Evolutionary conservation across 2,888 invertebrate species (phyloP).

Genomic region (Heteromurus nitidus): DNA sequence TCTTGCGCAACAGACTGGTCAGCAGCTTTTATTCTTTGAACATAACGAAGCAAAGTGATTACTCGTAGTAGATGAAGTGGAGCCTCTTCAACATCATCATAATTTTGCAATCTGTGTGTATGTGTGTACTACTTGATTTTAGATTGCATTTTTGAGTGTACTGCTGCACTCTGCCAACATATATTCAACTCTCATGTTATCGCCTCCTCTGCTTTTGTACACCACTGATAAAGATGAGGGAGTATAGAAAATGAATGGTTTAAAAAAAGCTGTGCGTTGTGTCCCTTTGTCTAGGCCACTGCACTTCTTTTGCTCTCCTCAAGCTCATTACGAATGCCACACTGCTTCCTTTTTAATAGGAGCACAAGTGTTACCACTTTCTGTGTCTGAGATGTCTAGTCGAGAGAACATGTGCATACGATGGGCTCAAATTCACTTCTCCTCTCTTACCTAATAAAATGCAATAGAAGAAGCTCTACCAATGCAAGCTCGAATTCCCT

Average conservation of each 20-base stretch:
- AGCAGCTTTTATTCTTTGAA: too few species aligned
- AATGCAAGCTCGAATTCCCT: not conserved
- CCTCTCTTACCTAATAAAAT: constrained; percentile 41
- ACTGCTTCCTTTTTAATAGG: not conserved
- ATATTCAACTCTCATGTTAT: not conserved
- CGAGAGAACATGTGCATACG: constrained; percentile 20
- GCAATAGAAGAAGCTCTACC: constrained; percentile 32
- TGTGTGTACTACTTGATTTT: not conserved
- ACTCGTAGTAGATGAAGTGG: too few species aligned
- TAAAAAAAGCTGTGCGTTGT: not conserved
- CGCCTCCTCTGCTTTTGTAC: not conserved
- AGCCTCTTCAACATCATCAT: too few species aligned
- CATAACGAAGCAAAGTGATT: too few species aligned
- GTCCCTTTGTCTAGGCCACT: constrained; percentile 39
- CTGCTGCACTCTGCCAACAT: not conserved
- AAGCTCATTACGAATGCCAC: too few species aligned
- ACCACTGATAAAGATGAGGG: constrained; percentile 1
- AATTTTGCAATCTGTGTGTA: too few species aligned
- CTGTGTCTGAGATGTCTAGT: too few species aligned
- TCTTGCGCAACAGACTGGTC: too few species aligned
- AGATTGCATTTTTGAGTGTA: not conserved
- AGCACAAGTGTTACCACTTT: not conserved
- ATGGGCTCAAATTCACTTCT: constrained; percentile 41
- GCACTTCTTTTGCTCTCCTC: constrained; percentile 21
- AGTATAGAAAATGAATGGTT: constrained; percentile 11